Conservation (phyloP, 2,888 invertebrate genomes). For the Thymelicus acteon region DNA sequence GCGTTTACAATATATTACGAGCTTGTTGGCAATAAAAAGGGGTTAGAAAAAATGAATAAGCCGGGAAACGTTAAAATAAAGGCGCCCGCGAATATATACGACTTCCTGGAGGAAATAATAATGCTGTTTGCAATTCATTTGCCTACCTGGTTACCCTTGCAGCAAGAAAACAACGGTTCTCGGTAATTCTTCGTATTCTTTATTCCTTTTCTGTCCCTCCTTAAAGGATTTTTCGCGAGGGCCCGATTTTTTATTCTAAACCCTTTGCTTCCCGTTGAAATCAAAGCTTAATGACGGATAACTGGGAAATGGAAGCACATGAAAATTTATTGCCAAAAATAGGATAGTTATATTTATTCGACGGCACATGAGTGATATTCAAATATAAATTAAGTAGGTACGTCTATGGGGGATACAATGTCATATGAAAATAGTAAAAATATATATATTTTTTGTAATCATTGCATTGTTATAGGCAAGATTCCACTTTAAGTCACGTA, state of each 20-base stretch:
- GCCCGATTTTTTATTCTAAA: constrained; percentile 74
- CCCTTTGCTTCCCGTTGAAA: constrained; percentile 74
- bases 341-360: too few species aligned
- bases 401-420: too few species aligned
- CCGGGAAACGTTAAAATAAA: constrained; percentile 82
- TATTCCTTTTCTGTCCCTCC: constrained; percentile 63
- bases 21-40: constrained; percentile 82
- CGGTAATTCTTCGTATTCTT: constrained; percentile 53
- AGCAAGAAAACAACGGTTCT: constrained; percentile 76
- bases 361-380: too few species aligned
- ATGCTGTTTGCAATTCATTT: constrained; percentile 86
- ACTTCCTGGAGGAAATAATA: constrained; percentile 85
- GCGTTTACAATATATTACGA: constrained; percentile 83
- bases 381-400: too few species aligned
- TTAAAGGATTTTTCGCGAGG: constrained; percentile 71
- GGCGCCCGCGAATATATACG: constrained; percentile 82
- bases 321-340: constrained; percentile 44
- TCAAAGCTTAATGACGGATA: constrained; percentile 71
- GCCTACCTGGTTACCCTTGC: constrained; percentile 81
- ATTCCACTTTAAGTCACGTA: too few species aligned
- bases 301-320: constrained; percentile 53
- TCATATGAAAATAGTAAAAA: too few species aligned
- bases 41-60: constrained; percentile 80
- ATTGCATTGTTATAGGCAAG: too few species aligned
- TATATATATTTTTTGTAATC: too few species aligned